Percentiles rank a stretch among this genome's conserved stretches.
Evolutionary conservation across 2,113 vertebrate genomes (phyloP).

Genomic region (Daboia siamensis): DNA sequence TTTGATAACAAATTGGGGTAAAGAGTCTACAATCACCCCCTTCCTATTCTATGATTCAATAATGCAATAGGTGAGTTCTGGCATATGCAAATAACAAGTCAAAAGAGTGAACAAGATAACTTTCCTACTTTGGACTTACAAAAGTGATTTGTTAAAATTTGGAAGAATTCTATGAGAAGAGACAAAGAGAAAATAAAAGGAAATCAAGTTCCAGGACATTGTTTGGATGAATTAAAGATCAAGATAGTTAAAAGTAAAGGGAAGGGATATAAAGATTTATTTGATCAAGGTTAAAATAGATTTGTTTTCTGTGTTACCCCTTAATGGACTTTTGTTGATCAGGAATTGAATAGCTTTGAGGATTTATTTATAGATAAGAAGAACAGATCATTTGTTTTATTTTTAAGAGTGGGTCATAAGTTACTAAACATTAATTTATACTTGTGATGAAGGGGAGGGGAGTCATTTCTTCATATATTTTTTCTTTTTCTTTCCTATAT

Average conservation of each 20-base stretch:
- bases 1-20: neutral
- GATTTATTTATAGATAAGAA: neutral
- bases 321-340: neutral
- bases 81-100: neutral
- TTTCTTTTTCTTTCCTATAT: neutral
- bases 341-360: neutral
- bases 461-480: neutral
- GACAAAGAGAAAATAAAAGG: neutral
- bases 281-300: neutral
- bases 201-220: neutral
- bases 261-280: neutral
- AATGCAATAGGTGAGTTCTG: neutral
- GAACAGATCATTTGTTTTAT: neutral
- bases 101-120: neutral
- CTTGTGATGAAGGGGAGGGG: neutral
- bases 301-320: neutral
- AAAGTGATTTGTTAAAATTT: neutral
- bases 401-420: neutral
- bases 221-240: neutral
- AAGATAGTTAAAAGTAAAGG: neutral
- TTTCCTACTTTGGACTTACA: neutral
- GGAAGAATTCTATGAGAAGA: neutral
- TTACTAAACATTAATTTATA: neutral
- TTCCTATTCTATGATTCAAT: neutral
- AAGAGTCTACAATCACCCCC: neutral